Base-by-base conservation (phyloP, 2,113 vertebrate genomes). In the Cariama cristata region DNA sequence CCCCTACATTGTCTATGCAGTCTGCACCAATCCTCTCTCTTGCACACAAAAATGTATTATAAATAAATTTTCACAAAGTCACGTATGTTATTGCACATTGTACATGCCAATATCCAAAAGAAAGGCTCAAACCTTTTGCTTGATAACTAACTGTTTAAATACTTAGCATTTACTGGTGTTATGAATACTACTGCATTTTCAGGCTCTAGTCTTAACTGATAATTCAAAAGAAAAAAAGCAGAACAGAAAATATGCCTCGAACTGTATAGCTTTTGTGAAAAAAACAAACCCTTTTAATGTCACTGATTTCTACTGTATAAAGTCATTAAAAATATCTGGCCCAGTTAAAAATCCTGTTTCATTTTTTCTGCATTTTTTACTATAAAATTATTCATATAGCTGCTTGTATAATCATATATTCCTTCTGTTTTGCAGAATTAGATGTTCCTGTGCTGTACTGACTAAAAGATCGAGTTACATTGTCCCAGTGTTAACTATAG, bases 61-160 rank as follows among this genome's bases (percentile, higher is more conserved):
- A 99, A 98, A 98, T 98, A 98, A 97, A 91, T 97, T 85, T 95
- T 96, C 97, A 97, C 94, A 98, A 97, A 97, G 95, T 93, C 88
- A 82, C 71, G 81, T 95, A 97, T 96, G 93, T 67, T 98, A 98
- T 98, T 99, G 98, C 98, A 98, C 98, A 97, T 97, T 73, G 87
- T 97, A 98, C 87, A 94, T 97, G 95, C 97, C 95, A 74, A 91
- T 93, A 86, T 62, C 90, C 84, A 95, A 94, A 93, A 92, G 93
- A 96, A 92, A 92, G 92, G 93, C 68, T 83, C 55, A 49, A 84
- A 76, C 87, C 94, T 76, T 95, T 91, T 49, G 11, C 64, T 94
- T 63, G 58, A 75, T 74, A 88, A 53, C 71, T 71, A 90, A 45
- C 69, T 55, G 59, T 79, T 97, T 96, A 93, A 97, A 96, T 84